A percentile compares a stretch with the other conserved stretches of the same genome.
Evolutionary conservation across 2,113 vertebrate species (phyloP).

Genomic region (Catharus bicknelli): DNA sequence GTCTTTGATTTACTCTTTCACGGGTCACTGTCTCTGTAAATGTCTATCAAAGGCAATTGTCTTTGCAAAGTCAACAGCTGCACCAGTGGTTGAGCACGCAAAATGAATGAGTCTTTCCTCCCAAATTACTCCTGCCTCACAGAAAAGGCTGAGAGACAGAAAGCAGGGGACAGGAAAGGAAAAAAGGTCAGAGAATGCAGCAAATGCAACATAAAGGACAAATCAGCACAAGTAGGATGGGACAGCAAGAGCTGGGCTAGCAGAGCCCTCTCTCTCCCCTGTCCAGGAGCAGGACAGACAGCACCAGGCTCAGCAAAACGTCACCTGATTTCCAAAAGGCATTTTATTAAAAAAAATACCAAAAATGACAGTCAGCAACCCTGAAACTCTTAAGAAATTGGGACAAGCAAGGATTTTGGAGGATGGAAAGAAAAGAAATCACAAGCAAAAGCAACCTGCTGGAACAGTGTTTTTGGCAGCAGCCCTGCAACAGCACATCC

Average conservation of each 20-base stretch:
- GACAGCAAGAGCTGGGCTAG: background rate
- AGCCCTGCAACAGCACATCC: background rate
- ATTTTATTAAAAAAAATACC: background rate
- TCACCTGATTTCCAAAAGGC: background rate
- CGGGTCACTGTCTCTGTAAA: slow-evolving; percentile 20
- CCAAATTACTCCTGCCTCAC: background rate
- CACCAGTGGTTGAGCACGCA: background rate
- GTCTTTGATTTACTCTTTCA: slow-evolving; percentile 37
- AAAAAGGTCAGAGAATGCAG: background rate
- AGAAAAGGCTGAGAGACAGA: background rate
- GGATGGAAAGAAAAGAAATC: background rate
- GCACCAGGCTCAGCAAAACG: background rate
- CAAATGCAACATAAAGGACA: background rate
- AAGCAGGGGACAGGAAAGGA: background rate
- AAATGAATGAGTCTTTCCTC: background rate
- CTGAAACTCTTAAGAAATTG: background rate
- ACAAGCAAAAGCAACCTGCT: background rate
- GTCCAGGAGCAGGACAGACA: background rate
- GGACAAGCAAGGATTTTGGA: background rate
- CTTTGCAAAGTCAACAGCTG: background rate
- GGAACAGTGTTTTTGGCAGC: background rate
- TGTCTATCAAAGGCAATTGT: background rate
- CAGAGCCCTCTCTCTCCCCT: background rate
- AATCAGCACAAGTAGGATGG: background rate
- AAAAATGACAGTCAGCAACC: background rate